Base-by-base conservation (phyloP, 2,113 vertebrate species). In the Hyaena hyaena region DNA sequence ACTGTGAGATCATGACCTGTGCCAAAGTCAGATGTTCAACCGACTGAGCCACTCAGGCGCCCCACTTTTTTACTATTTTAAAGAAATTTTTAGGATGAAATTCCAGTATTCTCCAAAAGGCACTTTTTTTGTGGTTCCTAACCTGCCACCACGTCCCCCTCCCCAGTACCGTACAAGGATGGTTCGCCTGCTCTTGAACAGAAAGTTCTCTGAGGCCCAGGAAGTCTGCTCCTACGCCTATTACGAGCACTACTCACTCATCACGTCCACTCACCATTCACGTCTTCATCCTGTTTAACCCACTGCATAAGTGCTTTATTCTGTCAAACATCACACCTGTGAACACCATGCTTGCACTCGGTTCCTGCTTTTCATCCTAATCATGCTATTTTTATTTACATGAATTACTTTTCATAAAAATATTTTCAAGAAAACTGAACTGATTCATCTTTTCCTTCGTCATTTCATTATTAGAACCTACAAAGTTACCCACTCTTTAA, bases 191-290 rank as follows among this genome's bases (percentile, higher is more conserved):
- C 65, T 39, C 43, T 1, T 43, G 45, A 55, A 55, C 5, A 0
- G 8, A 1, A 4, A 1, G 69, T 23, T 58, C 33, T 33, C 9
- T 23, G 28, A 19, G 12, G 55, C 12, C n/a, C 23, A 15, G 24
- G 0, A 12, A n/a, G 1, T 0, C 45, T 0, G 0, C 26, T 7
- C 39, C 24, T 23, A 2, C 0, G 7, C 24, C 66, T 76, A 6
- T 28, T 23, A 9, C 4, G 31, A 0, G 33, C 19, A n/a, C 15
- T 45, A 10, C 2, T 58, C 50, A 43, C 26, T 24, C 33, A 0
- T 2, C 33, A 33, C 68, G 24, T 19, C 0, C 43, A 85, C 93
- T 74, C 66, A 39, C 0, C 6, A 21, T 3, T n/a, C 35, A 17
- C 0, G 33, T 77, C 81, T 26, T 23, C 5, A 10, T n/a, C 50